Evolutionary conservation across 2,888 invertebrate genomes (phyloP), one percentile per base, ranked within the genome.

Genomic region (Harpagoxenus sublaevis): DNA sequence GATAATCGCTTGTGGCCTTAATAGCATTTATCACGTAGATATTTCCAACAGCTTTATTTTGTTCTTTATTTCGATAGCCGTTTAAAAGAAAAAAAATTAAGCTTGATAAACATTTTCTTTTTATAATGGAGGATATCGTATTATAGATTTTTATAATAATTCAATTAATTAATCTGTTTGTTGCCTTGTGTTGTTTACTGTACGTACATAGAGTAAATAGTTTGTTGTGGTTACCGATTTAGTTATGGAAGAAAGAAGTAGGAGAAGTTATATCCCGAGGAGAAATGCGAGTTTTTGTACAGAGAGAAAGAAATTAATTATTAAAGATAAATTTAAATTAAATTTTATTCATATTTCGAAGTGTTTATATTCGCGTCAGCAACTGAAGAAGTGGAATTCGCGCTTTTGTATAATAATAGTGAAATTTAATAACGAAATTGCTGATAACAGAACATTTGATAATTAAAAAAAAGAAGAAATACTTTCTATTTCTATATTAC

Each of bases 211-310:
- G 3, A 15, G 4, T 60, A 57, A 73, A n/a, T 18, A 45, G 35
- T 23, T 73, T 73, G 71, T 75, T 35, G 23, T 75, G 75, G 62
- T 63, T 48, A 75, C 62, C 35, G 10, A 5, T 15, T 31, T 75
- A 48, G 12, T 35, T 63, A 35, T 6, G 35, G 45, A 63, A 48
- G 15, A 1, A 51, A 51, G 48, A 51, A 51, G n/a, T n/a, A 62
- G 23, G 18, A 5, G 15, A 48, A 45, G 18, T 5, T 60, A 18
- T 28, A 48, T 28, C 5, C 12, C 18, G n/a, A 18, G 9, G 18
- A 0, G 31, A 60, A 45, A 23, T 23, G 63, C 39, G 23, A 65
- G 6, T 45, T 28, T 45, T 42, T 39, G 18, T 2, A 8, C 9
- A 31, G 9, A 23, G 35, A 53, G 48, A 31, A 51, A 31, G 9